phyloP scores from a whole-genome alignment of 2,797 vertebrate genomes.

The Platalea minor region DNA sequence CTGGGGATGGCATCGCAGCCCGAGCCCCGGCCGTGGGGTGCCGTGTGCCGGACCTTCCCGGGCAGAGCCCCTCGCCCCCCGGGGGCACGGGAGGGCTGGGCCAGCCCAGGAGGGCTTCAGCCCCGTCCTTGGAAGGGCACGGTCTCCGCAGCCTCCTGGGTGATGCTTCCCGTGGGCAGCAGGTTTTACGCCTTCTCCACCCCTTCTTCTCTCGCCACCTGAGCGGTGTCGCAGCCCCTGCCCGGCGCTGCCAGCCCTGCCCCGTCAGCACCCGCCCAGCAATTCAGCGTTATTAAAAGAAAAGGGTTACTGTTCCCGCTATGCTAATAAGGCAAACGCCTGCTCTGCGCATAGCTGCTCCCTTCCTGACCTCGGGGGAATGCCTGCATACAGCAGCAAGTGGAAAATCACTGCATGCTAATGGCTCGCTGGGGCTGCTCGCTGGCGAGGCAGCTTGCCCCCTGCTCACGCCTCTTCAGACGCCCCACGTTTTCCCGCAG shows the following conservation, averaged over 20 bases:
- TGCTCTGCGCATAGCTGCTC: not conserved
- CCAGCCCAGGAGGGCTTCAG: not conserved
- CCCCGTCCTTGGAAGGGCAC: not conserved
- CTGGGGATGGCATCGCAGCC: not conserved
- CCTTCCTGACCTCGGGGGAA: not conserved
- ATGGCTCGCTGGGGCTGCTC: not conserved
- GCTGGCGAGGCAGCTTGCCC: not conserved
- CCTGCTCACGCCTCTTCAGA: not conserved
- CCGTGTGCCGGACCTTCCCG: rapidly evolving
- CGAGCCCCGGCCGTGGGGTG: rapidly evolving
- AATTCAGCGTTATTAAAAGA: not conserved
- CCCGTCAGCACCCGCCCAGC: not conserved
- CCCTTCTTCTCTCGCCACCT: not conserved
- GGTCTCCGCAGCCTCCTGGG: not conserved
- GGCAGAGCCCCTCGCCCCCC: not conserved
- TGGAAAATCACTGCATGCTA: not conserved
- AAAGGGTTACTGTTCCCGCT: constrained; percentile 43
- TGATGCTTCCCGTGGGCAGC: not conserved
- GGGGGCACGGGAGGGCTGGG: not conserved
- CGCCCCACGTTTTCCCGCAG: rapidly evolving
- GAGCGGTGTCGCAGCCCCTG: not conserved
- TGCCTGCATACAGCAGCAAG: not conserved
- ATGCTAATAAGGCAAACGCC: not conserved
- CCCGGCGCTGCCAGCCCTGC: not conserved
- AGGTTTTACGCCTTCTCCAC: not conserved